Percentiles rank a stretch among this genome's conserved stretches.
These are phyloP conservation scores for Etheostoma perlongum DNA, from an alignment of 2,797 vertebrate species.

Conservation along the genomic window DNA sequence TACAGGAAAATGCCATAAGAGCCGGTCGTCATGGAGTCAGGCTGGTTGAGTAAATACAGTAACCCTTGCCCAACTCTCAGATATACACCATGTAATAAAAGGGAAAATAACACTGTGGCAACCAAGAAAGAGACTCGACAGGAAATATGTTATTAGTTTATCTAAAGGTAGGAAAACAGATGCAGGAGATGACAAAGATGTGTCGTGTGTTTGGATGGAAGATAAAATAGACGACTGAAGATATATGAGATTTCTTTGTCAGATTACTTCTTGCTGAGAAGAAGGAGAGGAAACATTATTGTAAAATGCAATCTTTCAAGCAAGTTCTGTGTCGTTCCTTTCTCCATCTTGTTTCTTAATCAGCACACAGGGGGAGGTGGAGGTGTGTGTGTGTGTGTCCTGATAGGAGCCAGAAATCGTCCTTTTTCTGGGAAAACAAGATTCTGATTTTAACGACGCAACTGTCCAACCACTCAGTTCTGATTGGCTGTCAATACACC, in stretches of 20 bases:
- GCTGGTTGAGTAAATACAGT: slow-evolving; percentile 58
- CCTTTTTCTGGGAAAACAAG: not conserved
- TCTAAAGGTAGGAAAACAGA: slow-evolving; percentile 22
- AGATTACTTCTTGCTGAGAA: slow-evolving; percentile 5
- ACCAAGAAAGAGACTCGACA: slow-evolving; percentile 9
- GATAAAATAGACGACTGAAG: not conserved
- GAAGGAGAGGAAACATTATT: slow-evolving; percentile 6
- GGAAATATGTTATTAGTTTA: slow-evolving; percentile 29
- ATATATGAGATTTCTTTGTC: not conserved
- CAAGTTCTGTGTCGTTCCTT: slow-evolving; percentile 51
- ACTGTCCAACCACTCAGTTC: slow-evolving; percentile 6
- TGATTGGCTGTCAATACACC: slow-evolving; percentile 48
- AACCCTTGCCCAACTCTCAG: slow-evolving; percentile 37
- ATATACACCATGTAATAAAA: slow-evolving; percentile 43
- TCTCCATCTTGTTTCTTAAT: slow-evolving; percentile 65
- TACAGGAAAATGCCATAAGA: slow-evolving; percentile 42
- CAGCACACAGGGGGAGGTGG: slow-evolving; percentile 23
- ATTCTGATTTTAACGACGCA: slow-evolving; percentile 9
- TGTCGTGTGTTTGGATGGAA: not conserved
- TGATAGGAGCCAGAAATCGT: not conserved
- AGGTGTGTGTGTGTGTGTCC: slow-evolving; percentile 24
- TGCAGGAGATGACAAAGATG: slow-evolving; percentile 8
- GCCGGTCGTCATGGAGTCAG: slow-evolving; percentile 65
- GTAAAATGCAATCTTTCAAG: slow-evolving; percentile 28
- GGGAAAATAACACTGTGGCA: slow-evolving; percentile 31